A percentile compares a stretch with the other conserved stretches of the same genome.
phyloP scores from a whole-genome alignment of 2,113 vertebrate species.

The Plecturocebus donacophilus region DNA sequence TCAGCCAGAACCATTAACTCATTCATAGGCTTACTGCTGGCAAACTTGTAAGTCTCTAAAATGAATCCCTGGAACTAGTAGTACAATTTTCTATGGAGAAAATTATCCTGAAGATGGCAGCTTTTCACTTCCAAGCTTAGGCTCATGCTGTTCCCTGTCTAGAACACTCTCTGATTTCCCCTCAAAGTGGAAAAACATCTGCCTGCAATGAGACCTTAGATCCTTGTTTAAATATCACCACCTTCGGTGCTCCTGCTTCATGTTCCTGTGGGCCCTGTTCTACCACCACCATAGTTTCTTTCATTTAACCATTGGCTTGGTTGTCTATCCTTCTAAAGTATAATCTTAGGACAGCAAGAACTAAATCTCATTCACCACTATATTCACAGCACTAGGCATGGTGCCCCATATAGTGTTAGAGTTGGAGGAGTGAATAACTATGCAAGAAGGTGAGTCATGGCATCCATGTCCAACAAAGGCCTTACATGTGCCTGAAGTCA shows the following conservation, averaged over 20 bases:
- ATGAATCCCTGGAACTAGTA: not conserved
- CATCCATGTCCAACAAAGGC: not conserved
- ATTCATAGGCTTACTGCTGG: not conserved
- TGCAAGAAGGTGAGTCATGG: not conserved
- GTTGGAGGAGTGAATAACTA: not conserved
- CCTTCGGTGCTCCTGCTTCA: not conserved
- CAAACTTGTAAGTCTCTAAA: not conserved
- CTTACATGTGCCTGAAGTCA: not conserved
- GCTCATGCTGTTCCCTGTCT: not conserved
- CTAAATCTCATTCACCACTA: not conserved
- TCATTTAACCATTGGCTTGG: not conserved
- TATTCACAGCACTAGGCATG: not conserved
- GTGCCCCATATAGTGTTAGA: not conserved
- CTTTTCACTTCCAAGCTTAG: slow-evolving; percentile 53
- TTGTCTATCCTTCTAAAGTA: not conserved
- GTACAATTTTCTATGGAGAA: not conserved
- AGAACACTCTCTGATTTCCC: not conserved
- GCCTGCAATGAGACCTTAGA: not conserved
- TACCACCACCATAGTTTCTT: not conserved
- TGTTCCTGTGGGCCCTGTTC: not conserved
- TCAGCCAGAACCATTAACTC: not conserved
- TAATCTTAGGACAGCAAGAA: not conserved
- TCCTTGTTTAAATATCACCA: not conserved
- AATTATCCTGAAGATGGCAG: slow-evolving; percentile 50
- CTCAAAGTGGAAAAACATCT: not conserved